Base-by-base conservation (phyloP, 1,140 invertebrate genomes). In the Heliconius hermathena region DNA sequence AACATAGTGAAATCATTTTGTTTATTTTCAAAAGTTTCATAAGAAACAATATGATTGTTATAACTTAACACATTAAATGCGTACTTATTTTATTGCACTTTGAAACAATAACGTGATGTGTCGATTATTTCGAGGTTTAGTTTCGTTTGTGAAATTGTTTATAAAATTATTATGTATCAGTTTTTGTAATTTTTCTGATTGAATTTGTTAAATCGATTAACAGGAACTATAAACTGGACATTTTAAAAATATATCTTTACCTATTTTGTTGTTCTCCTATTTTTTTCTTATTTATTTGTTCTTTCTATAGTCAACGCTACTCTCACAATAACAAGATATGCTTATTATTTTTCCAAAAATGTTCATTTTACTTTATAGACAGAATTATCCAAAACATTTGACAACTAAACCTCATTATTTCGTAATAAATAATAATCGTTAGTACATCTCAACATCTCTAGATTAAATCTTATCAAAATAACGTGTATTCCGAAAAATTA, bases 11-110 rank as follows among this genome's bases (percentile, higher is more conserved):
- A 66, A 26, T 66, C 3, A 46, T 29, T 66, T 66, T 66, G 20
- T 66, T 66, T 66, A 66, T 66, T 66, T 66, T 26, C n/a, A n/a
- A 26, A 22, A 29, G 22, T 66, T 16, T 66, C 60, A 29, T 66
- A 66, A 13, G 60, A 66, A 66, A 66, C 60, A 66, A 66, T 66
- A 66, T 66, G 22, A 26, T 66, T 66, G 60, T 77, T 77, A 70
- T 77, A 73, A 74, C 79, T 81, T 78, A 79, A 73, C 77, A 82
- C 81, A 79, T 82, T 79, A 79, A 82, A 82, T 82, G 81, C 77
- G 75, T 77, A 79, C 71, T 77, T 79, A 81, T 49, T 57, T 78
- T 83, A 80, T 78, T 83, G 80, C 80, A 82, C 81, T 49, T 71
- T 57, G 8, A 29, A 66, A 66, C 60, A 66, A 66, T 66, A 66